Conservation (phyloP, 2,113 vertebrate species). For the Hemiscyllium ocellatum region DNA sequence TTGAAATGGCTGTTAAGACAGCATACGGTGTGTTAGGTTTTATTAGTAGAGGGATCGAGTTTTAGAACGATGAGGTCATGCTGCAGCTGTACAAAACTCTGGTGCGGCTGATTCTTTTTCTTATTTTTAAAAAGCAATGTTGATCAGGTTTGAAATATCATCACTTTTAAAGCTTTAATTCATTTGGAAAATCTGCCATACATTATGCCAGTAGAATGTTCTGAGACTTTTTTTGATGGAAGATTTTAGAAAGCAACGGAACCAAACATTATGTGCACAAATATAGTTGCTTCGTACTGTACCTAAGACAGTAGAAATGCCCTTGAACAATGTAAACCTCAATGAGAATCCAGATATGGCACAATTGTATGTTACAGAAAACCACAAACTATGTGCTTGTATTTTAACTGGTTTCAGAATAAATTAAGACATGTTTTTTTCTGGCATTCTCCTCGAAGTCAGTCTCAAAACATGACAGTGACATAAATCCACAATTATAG, state of each 20-base stretch:
- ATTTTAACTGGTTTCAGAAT: background rate
- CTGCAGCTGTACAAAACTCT: too few species aligned
- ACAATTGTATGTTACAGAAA: background rate
- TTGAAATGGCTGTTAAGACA: too few species aligned
- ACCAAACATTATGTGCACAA: too few species aligned
- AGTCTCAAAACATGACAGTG: background rate
- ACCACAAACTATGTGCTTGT: background rate
- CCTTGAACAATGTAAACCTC: background rate
- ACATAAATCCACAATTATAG: background rate
- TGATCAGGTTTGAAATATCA: too few species aligned
- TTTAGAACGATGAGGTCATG: too few species aligned
- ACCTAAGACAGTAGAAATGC: background rate
- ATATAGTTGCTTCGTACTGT: background rate
- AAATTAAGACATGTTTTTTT: background rate
- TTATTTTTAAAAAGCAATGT: too few species aligned
- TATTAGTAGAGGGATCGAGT: too few species aligned
- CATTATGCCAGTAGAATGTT: background rate
- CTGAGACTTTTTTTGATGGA: background rate
- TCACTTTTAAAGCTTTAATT: background rate
- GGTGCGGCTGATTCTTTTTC: too few species aligned
- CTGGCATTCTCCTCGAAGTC: background rate
- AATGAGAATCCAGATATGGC: background rate
- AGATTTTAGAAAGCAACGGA: background rate
- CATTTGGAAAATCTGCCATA: background rate
- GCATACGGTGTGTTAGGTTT: too few species aligned